phyloP scores from a whole-genome alignment of 2,113 vertebrate species.

The Syngnathus scovelli region DNA sequence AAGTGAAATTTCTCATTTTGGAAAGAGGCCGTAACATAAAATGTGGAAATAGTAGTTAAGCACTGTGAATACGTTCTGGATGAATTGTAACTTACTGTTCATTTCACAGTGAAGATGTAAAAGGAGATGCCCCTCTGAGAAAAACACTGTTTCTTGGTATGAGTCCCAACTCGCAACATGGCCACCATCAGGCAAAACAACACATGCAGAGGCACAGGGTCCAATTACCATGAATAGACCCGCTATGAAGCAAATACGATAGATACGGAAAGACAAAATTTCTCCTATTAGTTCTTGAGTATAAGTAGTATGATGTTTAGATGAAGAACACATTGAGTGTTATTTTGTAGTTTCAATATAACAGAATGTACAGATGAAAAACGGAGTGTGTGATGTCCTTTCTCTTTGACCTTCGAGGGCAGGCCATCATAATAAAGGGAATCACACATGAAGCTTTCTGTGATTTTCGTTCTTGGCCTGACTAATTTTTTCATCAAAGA shows the following conservation, averaged over 20 bases:
- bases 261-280: not conserved
- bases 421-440: conserved; percentile 65
- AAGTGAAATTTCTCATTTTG: no score
- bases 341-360: not conserved
- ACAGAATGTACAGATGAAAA: not conserved
- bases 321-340: not conserved
- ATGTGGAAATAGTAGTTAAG: no score
- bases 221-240: no score
- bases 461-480: conserved; percentile 30
- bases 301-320: no score
- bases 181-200: not conserved
- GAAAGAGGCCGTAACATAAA: no score
- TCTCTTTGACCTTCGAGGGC: conserved; percentile 52
- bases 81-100: no score
- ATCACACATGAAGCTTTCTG: conserved; percentile 20
- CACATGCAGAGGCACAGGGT: no score
- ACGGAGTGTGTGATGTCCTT: conserved; percentile 41
- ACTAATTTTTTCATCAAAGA: conserved; percentile 58
- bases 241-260: not conserved
- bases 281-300: no score
- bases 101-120: no score
- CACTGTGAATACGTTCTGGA: no score
- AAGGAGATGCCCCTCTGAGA: not conserved
- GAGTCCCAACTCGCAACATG: no score
- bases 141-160: not conserved